Evolutionary conservation across 2,113 vertebrate genomes (phyloP).

Genomic region (Pycnonotus jocosus): DNA sequence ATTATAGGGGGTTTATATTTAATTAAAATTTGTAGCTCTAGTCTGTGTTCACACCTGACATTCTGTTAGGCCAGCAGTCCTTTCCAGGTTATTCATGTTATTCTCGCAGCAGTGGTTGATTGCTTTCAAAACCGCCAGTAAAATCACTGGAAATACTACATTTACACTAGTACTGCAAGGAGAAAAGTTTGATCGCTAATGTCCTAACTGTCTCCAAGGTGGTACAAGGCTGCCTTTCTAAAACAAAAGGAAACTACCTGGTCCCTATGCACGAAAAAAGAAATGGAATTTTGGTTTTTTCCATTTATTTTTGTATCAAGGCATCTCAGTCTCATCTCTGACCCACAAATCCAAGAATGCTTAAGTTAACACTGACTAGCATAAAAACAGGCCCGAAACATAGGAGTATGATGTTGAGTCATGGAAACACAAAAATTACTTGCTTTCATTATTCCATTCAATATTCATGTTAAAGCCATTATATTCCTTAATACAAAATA

Average conservation of each 20-base stretch:
- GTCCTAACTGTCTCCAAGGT: not conserved
- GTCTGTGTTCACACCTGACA: not conserved
- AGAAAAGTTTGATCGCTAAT: not conserved
- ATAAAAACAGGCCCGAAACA: not conserved
- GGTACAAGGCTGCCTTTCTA: not conserved
- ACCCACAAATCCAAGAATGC: not conserved
- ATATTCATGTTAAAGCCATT: not conserved
- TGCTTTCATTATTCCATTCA: not conserved
- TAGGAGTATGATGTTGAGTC: not conserved
- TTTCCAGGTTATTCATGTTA: not conserved
- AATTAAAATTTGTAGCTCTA: not conserved
- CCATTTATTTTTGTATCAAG: not conserved
- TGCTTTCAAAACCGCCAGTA: not conserved
- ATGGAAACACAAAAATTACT: not conserved
- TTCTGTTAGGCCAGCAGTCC: not conserved
- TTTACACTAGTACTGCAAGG: not conserved
- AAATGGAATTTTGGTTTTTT: not conserved
- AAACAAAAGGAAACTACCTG: not conserved
- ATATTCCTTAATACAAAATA: not conserved
- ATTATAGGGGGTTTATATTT: not conserved
- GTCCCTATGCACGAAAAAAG: not conserved
- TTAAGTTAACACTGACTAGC: not conserved
- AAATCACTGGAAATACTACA: not conserved
- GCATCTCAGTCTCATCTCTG: not conserved
- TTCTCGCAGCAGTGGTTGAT: not conserved